Base-by-base conservation (phyloP, 2,113 vertebrate genomes). In the Menura novaehollandiae region DNA sequence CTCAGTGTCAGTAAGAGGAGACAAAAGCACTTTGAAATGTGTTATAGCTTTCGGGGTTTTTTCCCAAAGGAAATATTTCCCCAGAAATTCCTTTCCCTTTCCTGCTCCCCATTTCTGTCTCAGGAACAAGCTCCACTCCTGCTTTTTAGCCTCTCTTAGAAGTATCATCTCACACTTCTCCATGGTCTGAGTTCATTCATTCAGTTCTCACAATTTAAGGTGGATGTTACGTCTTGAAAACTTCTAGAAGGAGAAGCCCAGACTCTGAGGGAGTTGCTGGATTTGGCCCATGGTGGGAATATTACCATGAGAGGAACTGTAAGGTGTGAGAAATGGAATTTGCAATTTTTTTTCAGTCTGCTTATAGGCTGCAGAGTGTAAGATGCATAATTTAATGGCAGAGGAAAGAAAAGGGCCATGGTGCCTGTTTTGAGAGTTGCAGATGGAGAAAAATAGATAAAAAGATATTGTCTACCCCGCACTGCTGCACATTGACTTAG, bases 1-100 rank as follows among this genome's bases (percentile, higher is more conserved):
- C 37, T 64, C 16, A 23, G 1, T 28, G 20, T 68, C 39, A 53
- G 5, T 60, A 82, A 80, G 26, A 87, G 8, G 49, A 91, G 47
- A 56, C 15, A 88, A 86, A 88, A 69, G 10, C 28, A 37, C 15
- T 74, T 43, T 56, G 26, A 76, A 75, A 72, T 52, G 16, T 51
- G 3, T 56, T 84, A 63, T 0, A 55, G 3, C 6, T 89, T 67
- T 46, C 1, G 0, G 21, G 5, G 0, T 0, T 46, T 7, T 27
- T 37, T 83, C 24, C 35, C 39, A 20, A 74, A 89, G 27, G 33
- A 93, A 90, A 32, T 71, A 75, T 13, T 95, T 80, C 68, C 20
- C 76, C 41, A 81, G 49, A 89, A 81, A 52, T 47, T 71, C 15
- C 35, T 83, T 83, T 88, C 9, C 4, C 69, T 74, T 92, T 78